Evolutionary conservation across 2,113 vertebrate genomes (phyloP), one percentile per base, ranked within the genome.

Genomic region (Promerops cafer): DNA sequence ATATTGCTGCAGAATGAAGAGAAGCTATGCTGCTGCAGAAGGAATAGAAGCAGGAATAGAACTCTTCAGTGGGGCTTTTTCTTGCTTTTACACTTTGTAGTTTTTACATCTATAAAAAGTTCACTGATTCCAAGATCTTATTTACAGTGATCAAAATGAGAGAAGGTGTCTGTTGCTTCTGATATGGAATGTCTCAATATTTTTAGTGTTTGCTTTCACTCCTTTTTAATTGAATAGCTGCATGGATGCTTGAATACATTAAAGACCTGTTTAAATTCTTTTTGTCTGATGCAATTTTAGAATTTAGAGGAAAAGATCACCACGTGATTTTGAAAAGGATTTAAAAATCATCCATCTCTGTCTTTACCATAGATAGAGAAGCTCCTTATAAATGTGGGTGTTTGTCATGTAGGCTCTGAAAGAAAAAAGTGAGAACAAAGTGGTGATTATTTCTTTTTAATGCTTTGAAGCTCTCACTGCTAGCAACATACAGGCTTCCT

Each of bases 391-490:
- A 96, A 66, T 1, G 16, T 90, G 50, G 60, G 57, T 90, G 71
- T 91, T 70, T 94, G 86, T 94, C 83, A 90, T 54, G 69, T 68
- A 69, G 83, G 26, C 28, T n/a, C 9, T 78, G 69, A 78, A 83
- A 83, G 39, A 71, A 94, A 89, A 74, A 83, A 86, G 18, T 14
- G 33, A 90, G 15, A 52, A 81, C 69, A 95, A 95, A 69, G 70
- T 16, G 39, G 9, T 59, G 88, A 91, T 70, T 78, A 86, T 94
- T 95, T 96, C 44, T 70, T 93, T 94, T 88, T 79, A 88, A 81
- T 77, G 72, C 70, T 92, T 95, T 96, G 83, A 50, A 86, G n/a
- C 30, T 94, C 37, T 88, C 35, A 65, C 39, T 83, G 30, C 30
- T 71, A 85, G 69, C 40, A 49, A 65, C 44, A 37, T 42, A 69